Conservation (phyloP, 2,888 invertebrate genomes). For the Notodonta ziczac region DNA sequence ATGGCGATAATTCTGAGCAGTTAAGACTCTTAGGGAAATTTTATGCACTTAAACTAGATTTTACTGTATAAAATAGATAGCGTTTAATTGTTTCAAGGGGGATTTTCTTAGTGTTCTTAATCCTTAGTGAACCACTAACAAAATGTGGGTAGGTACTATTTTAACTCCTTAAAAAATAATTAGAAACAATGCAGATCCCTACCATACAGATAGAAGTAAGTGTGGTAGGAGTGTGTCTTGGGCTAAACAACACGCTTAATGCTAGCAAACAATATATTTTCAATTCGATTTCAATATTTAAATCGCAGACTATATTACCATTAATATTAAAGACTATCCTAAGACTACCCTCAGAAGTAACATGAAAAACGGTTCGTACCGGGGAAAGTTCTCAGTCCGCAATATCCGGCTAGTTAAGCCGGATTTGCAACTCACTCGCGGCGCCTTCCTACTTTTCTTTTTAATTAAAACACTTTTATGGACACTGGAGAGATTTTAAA, state of each 20-base stretch:
- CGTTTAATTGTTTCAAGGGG: background rate
- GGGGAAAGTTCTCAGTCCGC: conserved; percentile 65
- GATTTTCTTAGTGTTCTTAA: no score
- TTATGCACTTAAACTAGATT: conserved; percentile 39
- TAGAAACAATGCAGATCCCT: no score
- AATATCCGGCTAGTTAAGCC: conserved; percentile 66
- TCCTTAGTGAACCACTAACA: no score
- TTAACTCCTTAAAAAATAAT: no score
- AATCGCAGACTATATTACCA: conserved; percentile 21
- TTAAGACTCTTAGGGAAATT: conserved; percentile 38
- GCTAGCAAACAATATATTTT: no score
- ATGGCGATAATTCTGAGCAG: conserved; percentile 35
- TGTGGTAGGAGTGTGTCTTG: background rate
- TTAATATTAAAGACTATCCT: no score
- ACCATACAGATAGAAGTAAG: background rate
- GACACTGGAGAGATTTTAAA: conserved; percentile 57
- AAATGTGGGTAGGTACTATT: no score
- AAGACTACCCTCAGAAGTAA: conserved; percentile 44
- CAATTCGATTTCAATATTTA: background rate
- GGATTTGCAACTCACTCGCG: conserved; percentile 76
- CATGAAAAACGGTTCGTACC: conserved; percentile 67
- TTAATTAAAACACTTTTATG: conserved; percentile 78
- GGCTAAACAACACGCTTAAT: no score
- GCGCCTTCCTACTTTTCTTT: conserved; percentile 65
- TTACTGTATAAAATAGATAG: conserved; percentile 26